A percentile compares a stretch with the other conserved stretches of the same genome.
These are phyloP conservation scores for Pogonocichla stellata DNA, from an alignment of 2,113 vertebrate genomes.

Conservation along the genomic window DNA sequence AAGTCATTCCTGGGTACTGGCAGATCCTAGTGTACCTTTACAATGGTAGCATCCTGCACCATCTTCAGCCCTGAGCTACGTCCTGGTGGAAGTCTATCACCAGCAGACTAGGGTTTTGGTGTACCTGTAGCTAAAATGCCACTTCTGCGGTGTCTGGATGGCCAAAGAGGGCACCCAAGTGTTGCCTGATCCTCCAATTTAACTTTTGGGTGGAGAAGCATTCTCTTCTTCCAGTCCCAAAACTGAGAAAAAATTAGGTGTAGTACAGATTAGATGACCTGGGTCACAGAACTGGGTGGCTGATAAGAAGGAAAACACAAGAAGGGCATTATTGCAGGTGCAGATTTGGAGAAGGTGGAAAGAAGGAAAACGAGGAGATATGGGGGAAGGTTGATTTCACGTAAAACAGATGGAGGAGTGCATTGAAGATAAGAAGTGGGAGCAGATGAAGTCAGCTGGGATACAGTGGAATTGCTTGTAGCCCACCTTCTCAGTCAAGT, in stretches of 20 bases:
- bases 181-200: neutral
- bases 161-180: rapidly evolving
- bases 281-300: neutral
- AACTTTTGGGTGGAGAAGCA: neutral
- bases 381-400: neutral
- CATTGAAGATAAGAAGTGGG: neutral
- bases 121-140: neutral
- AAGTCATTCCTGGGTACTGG: neutral
- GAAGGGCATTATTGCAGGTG: neutral
- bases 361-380: neutral
- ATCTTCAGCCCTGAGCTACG: neutral
- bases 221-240: neutral
- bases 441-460: neutral
- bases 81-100: rapidly evolving
- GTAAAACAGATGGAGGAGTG: neutral
- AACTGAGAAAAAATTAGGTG: neutral
- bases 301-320: neutral
- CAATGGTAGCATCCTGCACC: rapidly evolving
- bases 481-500: neutral
- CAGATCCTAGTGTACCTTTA: neutral
- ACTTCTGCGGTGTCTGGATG: neutral
- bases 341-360: neutral
- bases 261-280: neutral
- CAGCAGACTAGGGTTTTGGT: neutral
- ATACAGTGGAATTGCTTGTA: neutral